These are phyloP conservation scores for Dicaeum eximium DNA, from an alignment of 2,113 vertebrate genomes.

Conservation along the genomic window DNA sequence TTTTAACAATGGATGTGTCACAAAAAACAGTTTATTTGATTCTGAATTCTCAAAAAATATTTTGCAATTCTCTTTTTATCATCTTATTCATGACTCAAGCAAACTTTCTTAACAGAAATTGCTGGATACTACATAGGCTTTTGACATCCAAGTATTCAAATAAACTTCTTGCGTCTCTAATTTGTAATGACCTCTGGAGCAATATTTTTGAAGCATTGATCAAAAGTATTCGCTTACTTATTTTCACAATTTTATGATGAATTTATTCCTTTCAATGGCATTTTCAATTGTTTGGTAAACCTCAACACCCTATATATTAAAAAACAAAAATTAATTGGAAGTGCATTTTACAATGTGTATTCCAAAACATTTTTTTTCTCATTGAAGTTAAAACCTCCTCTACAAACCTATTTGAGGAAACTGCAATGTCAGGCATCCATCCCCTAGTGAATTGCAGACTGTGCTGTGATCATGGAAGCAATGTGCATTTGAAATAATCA, in stretches of 20 bases:
- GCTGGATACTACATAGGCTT: not conserved
- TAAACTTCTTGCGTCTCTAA: not conserved
- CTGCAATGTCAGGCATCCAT: not conserved
- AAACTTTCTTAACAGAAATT: not conserved
- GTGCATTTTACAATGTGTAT: not conserved
- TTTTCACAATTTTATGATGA: not conserved
- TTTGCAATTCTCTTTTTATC: not conserved
- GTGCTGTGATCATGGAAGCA: not conserved
- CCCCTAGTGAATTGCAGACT: not conserved
- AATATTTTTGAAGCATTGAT: not conserved
- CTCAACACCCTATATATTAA: not conserved
- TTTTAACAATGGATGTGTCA: constrained; percentile 1
- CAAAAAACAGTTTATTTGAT: not conserved
- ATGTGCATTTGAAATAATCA: not conserved
- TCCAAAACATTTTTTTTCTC: not conserved
- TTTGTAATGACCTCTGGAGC: not conserved
- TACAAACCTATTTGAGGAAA: not conserved
- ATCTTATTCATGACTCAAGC: not conserved
- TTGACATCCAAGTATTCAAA: not conserved
- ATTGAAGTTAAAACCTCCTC: not conserved
- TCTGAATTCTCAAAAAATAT: not conserved
- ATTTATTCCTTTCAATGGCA: not conserved
- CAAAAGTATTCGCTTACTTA: not conserved
- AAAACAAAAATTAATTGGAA: not conserved
- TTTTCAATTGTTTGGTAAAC: not conserved